Percentiles rank a stretch among this genome's conserved stretches.
Conservation (phyloP, 2,113 vertebrate genomes). For the Rhea americana region DNA sequence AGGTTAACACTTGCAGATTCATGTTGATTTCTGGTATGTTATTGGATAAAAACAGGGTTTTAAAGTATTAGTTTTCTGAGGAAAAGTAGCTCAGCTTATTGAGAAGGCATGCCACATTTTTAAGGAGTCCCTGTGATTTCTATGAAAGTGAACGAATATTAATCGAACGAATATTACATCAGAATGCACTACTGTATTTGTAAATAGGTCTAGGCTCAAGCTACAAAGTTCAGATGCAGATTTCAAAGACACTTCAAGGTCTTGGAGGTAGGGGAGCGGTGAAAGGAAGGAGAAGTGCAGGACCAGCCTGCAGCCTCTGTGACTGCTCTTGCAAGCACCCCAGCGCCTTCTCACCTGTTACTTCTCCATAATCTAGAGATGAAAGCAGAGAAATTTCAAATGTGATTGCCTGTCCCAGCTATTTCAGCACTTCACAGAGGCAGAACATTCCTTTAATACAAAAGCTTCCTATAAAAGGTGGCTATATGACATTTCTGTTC, state of each 20-base stretch:
- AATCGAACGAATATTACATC: neutral
- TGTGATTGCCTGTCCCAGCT: neutral
- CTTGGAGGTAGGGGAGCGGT: neutral
- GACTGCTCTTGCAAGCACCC: neutral
- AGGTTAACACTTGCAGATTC: neutral
- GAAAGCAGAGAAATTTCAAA: neutral
- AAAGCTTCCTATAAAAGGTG: neutral
- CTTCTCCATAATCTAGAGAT: neutral
- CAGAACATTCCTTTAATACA: neutral
- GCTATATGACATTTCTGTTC: neutral
- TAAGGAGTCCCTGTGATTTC: neutral
- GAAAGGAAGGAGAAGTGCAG: neutral
- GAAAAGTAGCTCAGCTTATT: neutral
- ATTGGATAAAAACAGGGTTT: neutral
- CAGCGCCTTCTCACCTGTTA: neutral
- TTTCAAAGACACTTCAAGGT: neutral
- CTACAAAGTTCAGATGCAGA: neutral
- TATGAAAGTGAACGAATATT: neutral
- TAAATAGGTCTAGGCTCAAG: neutral
- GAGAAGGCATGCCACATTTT: neutral
- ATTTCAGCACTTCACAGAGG: neutral
- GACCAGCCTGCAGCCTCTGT: neutral
- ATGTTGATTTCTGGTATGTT: neutral
- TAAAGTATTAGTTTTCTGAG: neutral
- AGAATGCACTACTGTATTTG: fast-evolving